Evolutionary conservation across 2,797 vertebrate species (phyloP), one percentile per base, ranked within the genome.

Genomic region (Falco berigora): DNA sequence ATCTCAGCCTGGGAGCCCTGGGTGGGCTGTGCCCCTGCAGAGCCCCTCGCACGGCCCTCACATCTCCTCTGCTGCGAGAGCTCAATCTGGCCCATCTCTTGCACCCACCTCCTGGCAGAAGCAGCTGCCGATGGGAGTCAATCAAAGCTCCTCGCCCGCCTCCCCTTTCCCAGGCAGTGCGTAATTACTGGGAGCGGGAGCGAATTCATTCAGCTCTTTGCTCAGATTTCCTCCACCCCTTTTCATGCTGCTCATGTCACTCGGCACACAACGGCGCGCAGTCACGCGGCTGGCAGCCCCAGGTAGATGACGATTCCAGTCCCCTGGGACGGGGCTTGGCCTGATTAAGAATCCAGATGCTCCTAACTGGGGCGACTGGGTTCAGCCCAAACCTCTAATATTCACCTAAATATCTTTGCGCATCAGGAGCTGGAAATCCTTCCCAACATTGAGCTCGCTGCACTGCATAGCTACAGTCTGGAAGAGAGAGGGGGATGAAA

Each of bases 171-270:
- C 74, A 17, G 38, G 87, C 81, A 1, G 55, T 80, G 95, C 86
- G 79, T 91, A 90, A 92, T 83, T 88, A 9, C 59, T 12, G 87
- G 68, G 44, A 89, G 92, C 79, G 59, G 76, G 78, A 94, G 91
- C 5, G 64, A 3, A 68, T 93, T 95, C 94, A 96, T 96, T 97
- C 95, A 96, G 94, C 87, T 91, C 69, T 52, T 82, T 3, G 10
- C 87, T 28, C 74, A 14, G 3, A 0, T 50, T 94, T 21, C 89
- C 95, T 79, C 95, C 95, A 24, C 94, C 94, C 95, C 82, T 86
- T 18, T 42, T 3, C 75, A 3, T 74, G 90, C 73, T 28, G 91
- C 92, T 44, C 59, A 10, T 68, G 86, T 38, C 92, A 13, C 86
- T 17, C 25, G 63, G 73, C 56, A 32, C 90, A 44, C 84, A 68